Evolutionary conservation across 1,140 invertebrate genomes (phyloP).

Genomic region (Saccostrea glomerata): DNA sequence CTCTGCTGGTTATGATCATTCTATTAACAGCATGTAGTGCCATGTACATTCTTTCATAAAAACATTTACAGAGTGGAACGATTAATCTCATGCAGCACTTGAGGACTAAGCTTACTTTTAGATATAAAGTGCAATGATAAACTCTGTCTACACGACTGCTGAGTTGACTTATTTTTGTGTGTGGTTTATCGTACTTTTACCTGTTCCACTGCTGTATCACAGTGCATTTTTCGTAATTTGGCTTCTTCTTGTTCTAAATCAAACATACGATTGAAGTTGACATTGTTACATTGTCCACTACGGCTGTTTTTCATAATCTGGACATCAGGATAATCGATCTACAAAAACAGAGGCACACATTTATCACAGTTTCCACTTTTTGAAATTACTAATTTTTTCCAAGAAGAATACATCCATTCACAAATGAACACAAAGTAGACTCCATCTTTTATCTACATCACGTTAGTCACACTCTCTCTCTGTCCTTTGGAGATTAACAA

Average conservation of each 20-base stretch:
- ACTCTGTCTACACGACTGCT: background rate
- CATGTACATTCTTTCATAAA: background rate
- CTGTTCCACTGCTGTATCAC: constrained; percentile 72
- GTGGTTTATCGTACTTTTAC: constrained; percentile 48
- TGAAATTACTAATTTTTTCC: background rate
- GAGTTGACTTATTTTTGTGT: background rate
- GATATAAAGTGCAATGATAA: background rate
- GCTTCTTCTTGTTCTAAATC: constrained; percentile 63
- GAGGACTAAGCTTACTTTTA: background rate
- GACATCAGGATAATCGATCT: constrained; percentile 91
- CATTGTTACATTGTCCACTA: constrained; percentile 76
- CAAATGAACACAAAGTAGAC: background rate
- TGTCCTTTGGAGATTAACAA: background rate
- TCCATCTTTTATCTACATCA: background rate
- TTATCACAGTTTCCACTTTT: background rate
- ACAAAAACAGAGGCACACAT: constrained; percentile 74
- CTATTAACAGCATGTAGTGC: background rate
- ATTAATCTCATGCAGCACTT: background rate
- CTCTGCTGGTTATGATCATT: background rate
- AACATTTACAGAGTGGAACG: background rate
- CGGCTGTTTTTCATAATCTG: constrained; percentile 81
- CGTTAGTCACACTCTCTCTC: background rate
- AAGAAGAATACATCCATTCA: background rate
- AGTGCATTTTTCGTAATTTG: constrained; percentile 72
- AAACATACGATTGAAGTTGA: constrained; percentile 71